phyloP scores from a whole-genome alignment of 2,797 vertebrate species.

The Acropternis orthonyx region DNA sequence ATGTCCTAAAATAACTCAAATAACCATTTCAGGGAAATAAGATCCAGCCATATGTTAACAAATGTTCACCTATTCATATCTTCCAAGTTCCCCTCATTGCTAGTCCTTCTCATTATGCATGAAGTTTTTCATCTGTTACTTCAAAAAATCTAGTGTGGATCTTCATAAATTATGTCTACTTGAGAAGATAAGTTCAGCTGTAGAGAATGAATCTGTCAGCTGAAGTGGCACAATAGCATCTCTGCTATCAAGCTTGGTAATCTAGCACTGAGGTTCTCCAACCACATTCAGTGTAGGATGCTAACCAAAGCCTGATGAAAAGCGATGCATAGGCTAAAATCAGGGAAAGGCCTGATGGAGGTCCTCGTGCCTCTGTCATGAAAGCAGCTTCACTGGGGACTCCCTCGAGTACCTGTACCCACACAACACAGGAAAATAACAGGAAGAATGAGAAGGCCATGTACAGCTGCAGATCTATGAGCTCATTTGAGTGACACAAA shows the following conservation, averaged over 20 bases:
- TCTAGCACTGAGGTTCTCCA: neutral
- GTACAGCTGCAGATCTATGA: neutral
- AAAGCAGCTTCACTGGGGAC: neutral
- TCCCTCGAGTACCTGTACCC: neutral
- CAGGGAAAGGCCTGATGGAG: neutral
- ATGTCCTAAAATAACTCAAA: neutral
- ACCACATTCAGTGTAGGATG: accelerated
- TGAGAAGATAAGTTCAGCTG: neutral
- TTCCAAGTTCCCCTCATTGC: neutral
- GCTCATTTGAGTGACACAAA: neutral
- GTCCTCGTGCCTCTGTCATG: neutral
- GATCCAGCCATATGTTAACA: neutral
- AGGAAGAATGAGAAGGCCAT: neutral
- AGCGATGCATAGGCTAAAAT: neutral
- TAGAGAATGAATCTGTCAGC: neutral
- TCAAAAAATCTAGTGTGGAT: neutral
- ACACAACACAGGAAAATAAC: neutral
- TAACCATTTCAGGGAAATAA: neutral
- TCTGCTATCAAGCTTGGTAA: neutral
- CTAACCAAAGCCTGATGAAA: neutral
- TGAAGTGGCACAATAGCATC: neutral
- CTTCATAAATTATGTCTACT: neutral
- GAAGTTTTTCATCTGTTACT: neutral
- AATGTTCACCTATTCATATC: neutral
- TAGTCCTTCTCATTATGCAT: neutral